Evolutionary conservation across 2,888 invertebrate species (phyloP).

Genomic region (Phyllotreta striolata): DNA sequence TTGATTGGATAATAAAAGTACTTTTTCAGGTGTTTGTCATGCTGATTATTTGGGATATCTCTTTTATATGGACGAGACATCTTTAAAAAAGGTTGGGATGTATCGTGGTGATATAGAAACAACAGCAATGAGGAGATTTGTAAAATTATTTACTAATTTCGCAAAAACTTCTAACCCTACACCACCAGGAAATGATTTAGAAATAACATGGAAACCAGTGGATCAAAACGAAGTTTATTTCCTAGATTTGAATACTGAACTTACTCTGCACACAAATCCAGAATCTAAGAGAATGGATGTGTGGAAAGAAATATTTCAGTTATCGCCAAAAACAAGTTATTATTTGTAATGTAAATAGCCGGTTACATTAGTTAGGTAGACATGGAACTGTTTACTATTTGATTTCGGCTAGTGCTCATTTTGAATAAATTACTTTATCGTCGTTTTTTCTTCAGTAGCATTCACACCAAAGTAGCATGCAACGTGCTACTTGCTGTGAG

Average conservation of each 20-base stretch:
- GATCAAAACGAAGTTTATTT: constrained; percentile 42
- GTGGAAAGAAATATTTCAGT: constrained; percentile 43
- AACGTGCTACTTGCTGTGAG: no score
- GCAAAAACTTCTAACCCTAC: constrained; percentile 47
- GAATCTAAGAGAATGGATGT: constrained; percentile 49
- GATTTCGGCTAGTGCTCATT: no score
- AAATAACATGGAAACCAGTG: constrained; percentile 48
- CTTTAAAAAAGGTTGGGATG: no score
- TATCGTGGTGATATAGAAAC: constrained; percentile 12
- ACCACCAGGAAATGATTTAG: constrained; percentile 36
- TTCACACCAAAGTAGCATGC: no score
- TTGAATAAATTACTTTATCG: no score
- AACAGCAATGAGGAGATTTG: constrained; percentile 42
- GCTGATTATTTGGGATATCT: constrained; percentile 39
- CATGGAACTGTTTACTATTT: not conserved
- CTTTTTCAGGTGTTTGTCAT: constrained; percentile 34
- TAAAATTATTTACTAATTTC: constrained; percentile 52
- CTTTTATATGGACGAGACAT: constrained; percentile 9
- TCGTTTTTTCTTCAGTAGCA: no score
- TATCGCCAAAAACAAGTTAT: constrained; percentile 3
- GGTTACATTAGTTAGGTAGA: no score
- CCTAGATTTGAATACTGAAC: constrained; percentile 49
- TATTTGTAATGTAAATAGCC: constrained; percentile 8
- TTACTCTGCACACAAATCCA: constrained; percentile 44
- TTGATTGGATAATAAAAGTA: no score